These are phyloP conservation scores for Acanthosoma haemorrhoidale DNA, from an alignment of 2,888 invertebrate genomes.

Conservation along the genomic window DNA sequence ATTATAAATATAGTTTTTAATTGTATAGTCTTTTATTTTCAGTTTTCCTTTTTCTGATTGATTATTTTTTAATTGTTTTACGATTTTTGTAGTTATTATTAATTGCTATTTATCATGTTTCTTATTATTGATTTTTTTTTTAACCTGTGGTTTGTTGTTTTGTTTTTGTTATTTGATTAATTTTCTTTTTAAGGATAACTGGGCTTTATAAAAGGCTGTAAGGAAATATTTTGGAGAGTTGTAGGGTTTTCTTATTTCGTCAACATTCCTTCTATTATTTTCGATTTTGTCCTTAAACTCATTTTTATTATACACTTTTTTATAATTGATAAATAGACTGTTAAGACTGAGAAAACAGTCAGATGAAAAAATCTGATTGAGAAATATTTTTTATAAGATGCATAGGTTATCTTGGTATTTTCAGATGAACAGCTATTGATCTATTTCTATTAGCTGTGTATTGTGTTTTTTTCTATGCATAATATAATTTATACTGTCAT, in stretches of 20 bases:
- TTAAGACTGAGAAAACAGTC: too few species aligned
- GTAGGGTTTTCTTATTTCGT: background rate
- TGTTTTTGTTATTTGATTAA: background rate
- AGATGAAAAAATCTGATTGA: too few species aligned
- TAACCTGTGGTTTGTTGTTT: background rate
- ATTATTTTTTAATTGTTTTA: slow-evolving; percentile 10
- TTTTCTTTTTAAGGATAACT: background rate
- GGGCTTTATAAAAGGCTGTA: background rate
- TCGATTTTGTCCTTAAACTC: too few species aligned
- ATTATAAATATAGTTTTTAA: slow-evolving; percentile 30
- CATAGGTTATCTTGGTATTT: too few species aligned
- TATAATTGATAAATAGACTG: too few species aligned
- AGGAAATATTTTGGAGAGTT: background rate
- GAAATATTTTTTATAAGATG: too few species aligned
- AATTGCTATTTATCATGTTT: slow-evolving; percentile 14
- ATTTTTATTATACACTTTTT: too few species aligned
- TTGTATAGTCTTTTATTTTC: slow-evolving; percentile 28
- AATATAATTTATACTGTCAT: too few species aligned
- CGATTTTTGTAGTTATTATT: background rate
- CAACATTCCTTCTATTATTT: background rate
- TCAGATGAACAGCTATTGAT: too few species aligned
- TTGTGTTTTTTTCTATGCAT: too few species aligned
- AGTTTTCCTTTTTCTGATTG: slow-evolving; percentile 14
- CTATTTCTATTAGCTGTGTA: too few species aligned
- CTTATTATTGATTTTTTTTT: background rate